Conservation (phyloP, 2,797 vertebrate genomes). For the Gephyroberyx darwinii region DNA sequence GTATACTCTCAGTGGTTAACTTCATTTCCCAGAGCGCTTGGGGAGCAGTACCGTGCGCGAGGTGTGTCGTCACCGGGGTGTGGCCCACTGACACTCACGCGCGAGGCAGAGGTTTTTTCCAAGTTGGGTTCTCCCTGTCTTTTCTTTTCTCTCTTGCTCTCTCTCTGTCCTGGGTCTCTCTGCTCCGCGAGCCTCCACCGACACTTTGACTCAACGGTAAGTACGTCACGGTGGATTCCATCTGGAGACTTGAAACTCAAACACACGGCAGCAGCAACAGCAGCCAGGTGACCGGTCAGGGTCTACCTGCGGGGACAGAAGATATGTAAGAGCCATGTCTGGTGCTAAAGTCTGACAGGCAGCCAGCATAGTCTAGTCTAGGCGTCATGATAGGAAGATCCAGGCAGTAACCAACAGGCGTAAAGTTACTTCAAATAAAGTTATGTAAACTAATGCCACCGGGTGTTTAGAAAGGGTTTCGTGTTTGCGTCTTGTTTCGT, state of each 20-base stretch:
- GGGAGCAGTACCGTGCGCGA: background rate
- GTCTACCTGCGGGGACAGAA: conserved; percentile 12
- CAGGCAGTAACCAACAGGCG: background rate
- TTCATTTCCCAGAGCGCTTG: conserved; percentile 64
- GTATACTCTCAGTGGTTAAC: too few relatives aligned
- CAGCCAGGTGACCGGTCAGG: conserved; percentile 34
- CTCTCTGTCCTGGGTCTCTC: conserved; percentile 10
- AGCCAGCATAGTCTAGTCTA: too few relatives aligned
- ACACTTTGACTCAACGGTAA: conserved; percentile 57
- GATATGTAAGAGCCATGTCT: too few relatives aligned
- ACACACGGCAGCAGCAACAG: background rate
- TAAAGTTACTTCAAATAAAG: background rate
- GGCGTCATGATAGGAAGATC: background rate
- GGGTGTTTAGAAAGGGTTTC: background rate
- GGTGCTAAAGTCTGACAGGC: background rate
- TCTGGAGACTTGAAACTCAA: background rate
- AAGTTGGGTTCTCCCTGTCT: background rate
- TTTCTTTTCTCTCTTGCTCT: conserved; percentile 33
- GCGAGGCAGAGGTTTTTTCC: conserved; percentile 43
- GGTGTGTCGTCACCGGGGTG: conserved; percentile 53
- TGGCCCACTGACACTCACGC: conserved; percentile 48
- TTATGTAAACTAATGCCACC: background rate
- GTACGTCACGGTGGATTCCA: conserved; percentile 9
- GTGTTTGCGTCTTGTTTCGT: background rate
- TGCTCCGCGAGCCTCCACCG: conserved; percentile 12